Conservation (phyloP, 2,888 invertebrate species). For the Protonemura montana region DNA sequence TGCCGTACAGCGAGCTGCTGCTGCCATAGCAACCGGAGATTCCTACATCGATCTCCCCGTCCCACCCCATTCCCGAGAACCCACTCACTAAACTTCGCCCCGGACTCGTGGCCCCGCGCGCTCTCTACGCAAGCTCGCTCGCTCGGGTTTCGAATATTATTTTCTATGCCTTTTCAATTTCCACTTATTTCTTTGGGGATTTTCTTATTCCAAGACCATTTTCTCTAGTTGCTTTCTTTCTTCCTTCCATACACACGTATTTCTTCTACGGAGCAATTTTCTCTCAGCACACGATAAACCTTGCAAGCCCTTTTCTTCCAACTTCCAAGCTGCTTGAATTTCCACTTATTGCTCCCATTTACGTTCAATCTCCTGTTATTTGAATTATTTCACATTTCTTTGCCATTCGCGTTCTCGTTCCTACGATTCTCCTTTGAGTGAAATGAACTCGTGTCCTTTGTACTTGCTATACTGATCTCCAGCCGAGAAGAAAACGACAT, state of each 20-base stretch:
- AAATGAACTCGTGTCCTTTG: not conserved
- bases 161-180: not conserved
- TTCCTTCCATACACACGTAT: not conserved
- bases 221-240: slow-evolving; percentile 33
- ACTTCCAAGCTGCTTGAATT: not conserved
- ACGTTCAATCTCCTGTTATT: slow-evolving; percentile 14
- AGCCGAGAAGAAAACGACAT: not conserved
- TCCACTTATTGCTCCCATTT: slow-evolving; percentile 24
- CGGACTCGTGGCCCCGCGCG: not conserved
- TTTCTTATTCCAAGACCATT: not conserved
- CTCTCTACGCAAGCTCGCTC: slow-evolving; percentile 76
- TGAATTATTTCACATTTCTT: slow-evolving; percentile 16
- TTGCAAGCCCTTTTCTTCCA: slow-evolving; percentile 12
- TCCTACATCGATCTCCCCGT: slow-evolving; percentile 48
- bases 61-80: slow-evolving; percentile 15
- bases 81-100: slow-evolving; percentile 3
- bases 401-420: not conserved
- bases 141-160: slow-evolving; percentile 60
- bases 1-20: slow-evolving; percentile 44
- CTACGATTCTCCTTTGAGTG: not conserved
- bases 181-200: slow-evolving; percentile 14
- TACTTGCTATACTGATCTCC: not conserved
- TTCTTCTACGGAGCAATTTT: slow-evolving; percentile 18
- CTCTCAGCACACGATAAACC: not conserved
- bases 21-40: slow-evolving; percentile 47